Evolutionary conservation across 2,113 vertebrate species (phyloP), one percentile per base, ranked within the genome.

Genomic region (Arenaria interpres): DNA sequence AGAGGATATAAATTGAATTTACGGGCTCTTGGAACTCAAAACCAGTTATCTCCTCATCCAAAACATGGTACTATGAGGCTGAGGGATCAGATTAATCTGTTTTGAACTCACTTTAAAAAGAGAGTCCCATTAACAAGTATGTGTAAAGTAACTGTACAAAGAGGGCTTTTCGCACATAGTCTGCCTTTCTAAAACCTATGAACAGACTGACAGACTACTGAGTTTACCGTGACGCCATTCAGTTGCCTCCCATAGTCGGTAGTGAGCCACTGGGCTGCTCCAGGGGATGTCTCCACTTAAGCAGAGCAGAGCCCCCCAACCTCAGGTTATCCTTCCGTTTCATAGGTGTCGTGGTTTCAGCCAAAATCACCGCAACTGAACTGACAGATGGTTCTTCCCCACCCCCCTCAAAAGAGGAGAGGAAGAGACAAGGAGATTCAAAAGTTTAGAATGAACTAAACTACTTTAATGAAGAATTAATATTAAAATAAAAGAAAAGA

Each of bases 1-100:
- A 59, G 73, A 53, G 74, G 46, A 48, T 76, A 67, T 87, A 91
- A 95, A 95, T 59, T 74, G 17, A 89, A 89, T 93, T 95, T 93
- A 83, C 80, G 86, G 45, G 51, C 63, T 95, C 19, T 48, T 91
- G 76, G 51, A 83, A 85, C 46, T 75, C 25, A 89, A 94, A 85
- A 30, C 67, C 48, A 39, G 19, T 86, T 89, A 82, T 91, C 32
- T 88, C 37, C 39, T 85, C 48, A 57, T 85, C 37, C 46, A 94
- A 37, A 57, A 79, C 15, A 45, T 25, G 15, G n/a, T 68, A 90
- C 51, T 75, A 14, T 59, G 30, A 41, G 48, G 21, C 30, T 69
- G 89, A 92, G 71, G 74, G 75, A 77, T 73, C 35, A 73, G 74
- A 88, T 72, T 43, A 72, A 77, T 83, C 39, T 94, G 43, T 67